Evolutionary conservation across 2,888 invertebrate genomes (phyloP).

Genomic region (Scelioninae gen. 1): DNA sequence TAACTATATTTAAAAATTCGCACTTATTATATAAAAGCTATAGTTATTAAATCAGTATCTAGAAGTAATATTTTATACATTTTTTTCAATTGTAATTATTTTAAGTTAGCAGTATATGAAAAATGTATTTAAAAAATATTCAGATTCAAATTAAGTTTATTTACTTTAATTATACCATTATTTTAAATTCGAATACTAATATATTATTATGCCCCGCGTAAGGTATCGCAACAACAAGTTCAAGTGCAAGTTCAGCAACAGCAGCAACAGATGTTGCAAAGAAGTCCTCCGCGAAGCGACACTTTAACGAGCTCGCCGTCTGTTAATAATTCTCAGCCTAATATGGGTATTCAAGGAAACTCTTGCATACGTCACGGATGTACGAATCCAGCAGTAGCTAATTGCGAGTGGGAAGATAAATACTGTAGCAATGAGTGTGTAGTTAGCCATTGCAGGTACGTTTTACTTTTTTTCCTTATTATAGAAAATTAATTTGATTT

Average conservation of each 20-base stretch:
- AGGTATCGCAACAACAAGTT: constrained; percentile 80
- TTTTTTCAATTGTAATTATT: no score
- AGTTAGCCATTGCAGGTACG: constrained; percentile 96
- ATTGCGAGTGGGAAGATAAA: constrained; percentile 98
- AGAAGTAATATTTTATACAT: no score
- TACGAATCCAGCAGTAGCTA: constrained; percentile 94
- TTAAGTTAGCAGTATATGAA: no score
- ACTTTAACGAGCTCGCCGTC: constrained; percentile 80
- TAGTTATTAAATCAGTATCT: no score
- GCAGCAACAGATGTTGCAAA: constrained; percentile 83
- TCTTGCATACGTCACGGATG: constrained; percentile 95
- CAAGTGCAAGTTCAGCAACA: constrained; percentile 80
- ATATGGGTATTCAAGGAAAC: constrained; percentile 78
- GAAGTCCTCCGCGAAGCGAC: constrained; percentile 80
- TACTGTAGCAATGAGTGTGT: constrained; percentile 99
- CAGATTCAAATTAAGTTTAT: no score
- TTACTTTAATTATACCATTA: no score
- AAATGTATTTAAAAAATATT: no score
- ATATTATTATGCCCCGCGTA: constrained; percentile 13
- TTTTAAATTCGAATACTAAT: neutral
- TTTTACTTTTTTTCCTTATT: no score
- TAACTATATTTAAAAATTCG: no score
- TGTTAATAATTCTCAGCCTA: constrained; percentile 76
- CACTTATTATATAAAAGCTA: no score
- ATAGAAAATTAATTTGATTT: no score